A percentile compares a stretch with the other conserved stretches of the same genome.
phyloP scores from a whole-genome alignment of 2,888 invertebrate species.

The Leptothorax acervorum region DNA sequence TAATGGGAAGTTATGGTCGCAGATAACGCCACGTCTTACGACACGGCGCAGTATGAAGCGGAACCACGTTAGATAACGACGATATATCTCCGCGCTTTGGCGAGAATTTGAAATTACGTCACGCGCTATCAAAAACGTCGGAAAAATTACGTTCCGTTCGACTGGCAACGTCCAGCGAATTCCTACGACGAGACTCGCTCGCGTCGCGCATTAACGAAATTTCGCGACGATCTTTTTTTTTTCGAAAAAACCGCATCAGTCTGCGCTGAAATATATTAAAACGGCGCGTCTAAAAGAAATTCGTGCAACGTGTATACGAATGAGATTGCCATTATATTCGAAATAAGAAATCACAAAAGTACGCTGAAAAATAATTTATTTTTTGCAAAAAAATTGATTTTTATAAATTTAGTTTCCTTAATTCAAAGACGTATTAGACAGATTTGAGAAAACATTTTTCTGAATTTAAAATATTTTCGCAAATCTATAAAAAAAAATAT shows the following conservation, averaged over 20 bases:
- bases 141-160: conserved; percentile 41
- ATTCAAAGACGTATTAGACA: too few relatives aligned
- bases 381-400: too few relatives aligned
- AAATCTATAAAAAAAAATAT: too few relatives aligned
- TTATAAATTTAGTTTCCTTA: too few relatives aligned
- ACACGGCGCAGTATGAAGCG: conserved; percentile 61
- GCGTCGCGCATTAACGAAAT: conserved; percentile 5
- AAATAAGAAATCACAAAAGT: not conserved
- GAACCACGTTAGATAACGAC: conserved; percentile 58
- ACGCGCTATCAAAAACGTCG: conserved; percentile 36
- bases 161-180: conserved; percentile 14
- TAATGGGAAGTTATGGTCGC: conserved; percentile 81
- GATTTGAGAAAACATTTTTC: too few relatives aligned
- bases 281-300: not conserved
- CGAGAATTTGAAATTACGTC: conserved; percentile 64
- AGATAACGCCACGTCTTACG: conserved; percentile 66
- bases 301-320: not conserved
- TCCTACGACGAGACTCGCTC: not conserved
- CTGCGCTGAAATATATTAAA: not conserved
- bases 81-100: conserved; percentile 55
- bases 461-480: too few relatives aligned
- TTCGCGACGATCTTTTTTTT: not conserved
- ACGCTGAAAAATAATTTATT: too few relatives aligned
- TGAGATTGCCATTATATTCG: not conserved
- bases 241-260: not conserved